These are phyloP conservation scores for Tryphoninae sp. DNA, from an alignment of 2,888 invertebrate genomes.

Conservation along the genomic window DNA sequence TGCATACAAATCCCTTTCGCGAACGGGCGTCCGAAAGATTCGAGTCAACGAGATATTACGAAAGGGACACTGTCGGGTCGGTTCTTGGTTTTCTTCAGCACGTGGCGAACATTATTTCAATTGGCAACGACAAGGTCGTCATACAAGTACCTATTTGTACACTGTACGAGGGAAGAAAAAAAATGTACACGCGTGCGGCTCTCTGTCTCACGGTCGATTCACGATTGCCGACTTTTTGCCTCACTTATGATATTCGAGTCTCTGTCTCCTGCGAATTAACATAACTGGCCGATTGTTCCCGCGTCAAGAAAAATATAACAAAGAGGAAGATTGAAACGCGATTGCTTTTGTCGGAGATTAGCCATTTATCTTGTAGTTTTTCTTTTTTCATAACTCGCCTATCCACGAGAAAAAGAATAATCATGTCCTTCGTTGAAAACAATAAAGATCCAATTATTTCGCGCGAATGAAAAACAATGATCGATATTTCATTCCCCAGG, in stretches of 20 bases:
- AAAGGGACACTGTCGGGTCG: conserved; percentile 1
- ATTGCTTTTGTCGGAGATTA: background rate
- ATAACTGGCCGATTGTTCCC: conserved; percentile 21
- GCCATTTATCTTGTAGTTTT: background rate
- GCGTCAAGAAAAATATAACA: background rate
- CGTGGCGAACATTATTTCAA: conserved; percentile 20
- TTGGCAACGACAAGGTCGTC: conserved; percentile 28
- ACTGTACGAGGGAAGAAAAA: background rate
- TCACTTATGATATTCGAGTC: background rate
- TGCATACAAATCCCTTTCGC: conserved; percentile 14
- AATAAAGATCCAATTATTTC: background rate
- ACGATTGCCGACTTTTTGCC: background rate
- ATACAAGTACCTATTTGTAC: background rate
- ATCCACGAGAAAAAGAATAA: background rate
- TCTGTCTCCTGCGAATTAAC: background rate
- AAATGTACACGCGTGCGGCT: background rate
- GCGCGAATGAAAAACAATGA: background rate
- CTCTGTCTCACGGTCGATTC: too few species aligned
- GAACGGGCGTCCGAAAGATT: background rate
- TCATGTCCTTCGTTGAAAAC: background rate
- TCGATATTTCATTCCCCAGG: conserved; percentile 77
- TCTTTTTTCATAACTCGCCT: background rate
- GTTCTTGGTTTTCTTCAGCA: background rate
- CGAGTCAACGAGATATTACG: conserved; percentile 1
- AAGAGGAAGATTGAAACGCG: conserved; percentile 21